Evolutionary conservation across 2,113 vertebrate species (phyloP).

Genomic region (Aspidoscelis tigris): DNA sequence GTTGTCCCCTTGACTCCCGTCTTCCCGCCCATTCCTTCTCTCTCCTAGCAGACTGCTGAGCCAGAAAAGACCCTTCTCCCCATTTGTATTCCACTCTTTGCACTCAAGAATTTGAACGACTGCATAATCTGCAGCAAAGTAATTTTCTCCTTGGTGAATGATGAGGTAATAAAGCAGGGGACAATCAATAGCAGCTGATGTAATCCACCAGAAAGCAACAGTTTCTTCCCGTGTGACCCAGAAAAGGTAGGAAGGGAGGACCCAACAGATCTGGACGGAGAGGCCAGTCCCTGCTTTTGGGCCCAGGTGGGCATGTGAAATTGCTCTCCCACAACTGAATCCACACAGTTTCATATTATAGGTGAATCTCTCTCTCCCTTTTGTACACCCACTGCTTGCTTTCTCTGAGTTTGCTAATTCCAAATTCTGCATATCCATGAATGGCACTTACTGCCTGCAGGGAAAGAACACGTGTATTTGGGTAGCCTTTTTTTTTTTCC

Average conservation of each 20-base stretch:
- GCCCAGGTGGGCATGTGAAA: no score
- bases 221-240: conserved; percentile 17
- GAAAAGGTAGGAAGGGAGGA: neutral
- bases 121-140: conserved; percentile 33
- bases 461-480: no score
- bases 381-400: no score
- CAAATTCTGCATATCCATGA: no score
- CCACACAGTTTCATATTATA: no score
- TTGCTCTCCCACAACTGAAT: no score
- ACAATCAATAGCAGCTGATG: conserved; percentile 39
- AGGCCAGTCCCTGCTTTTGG: no score
- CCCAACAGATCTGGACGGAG: neutral
- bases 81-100: conserved; percentile 15
- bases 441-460: no score
- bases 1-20: neutral
- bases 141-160: conserved; percentile 35
- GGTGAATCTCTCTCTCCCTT: neutral
- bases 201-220: conserved; percentile 27
- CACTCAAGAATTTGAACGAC: conserved; percentile 4
- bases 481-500: no score
- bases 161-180: conserved; percentile 32
- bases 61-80: neutral
- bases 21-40: neutral
- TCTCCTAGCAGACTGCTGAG: neutral
- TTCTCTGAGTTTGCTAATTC: no score